phyloP scores from a whole-genome alignment of 2,888 invertebrate genomes.

The Uloborus plumipes region DNA sequence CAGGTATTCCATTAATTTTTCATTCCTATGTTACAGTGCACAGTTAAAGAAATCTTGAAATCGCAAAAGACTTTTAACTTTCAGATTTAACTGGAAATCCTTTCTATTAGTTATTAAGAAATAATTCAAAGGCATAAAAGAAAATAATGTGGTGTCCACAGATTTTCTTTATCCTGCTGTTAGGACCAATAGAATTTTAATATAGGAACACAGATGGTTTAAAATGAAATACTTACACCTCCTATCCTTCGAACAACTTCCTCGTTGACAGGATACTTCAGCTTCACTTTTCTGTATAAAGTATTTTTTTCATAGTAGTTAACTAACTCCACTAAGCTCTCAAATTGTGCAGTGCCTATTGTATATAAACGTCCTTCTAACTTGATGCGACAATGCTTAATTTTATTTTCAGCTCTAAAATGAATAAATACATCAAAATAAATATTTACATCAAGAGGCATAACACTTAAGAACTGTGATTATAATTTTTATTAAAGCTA shows the following conservation, averaged over 20 bases:
- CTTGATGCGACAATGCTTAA: constrained; percentile 96
- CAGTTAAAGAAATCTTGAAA: no score
- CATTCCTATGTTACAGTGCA: no score
- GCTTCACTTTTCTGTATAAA: constrained; percentile 89
- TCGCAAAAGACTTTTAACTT: no score
- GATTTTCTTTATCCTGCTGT: no score
- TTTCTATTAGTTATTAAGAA: no score
- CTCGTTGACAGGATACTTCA: constrained; percentile 86
- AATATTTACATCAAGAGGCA: background rate
- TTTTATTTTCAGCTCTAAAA: constrained; percentile 88
- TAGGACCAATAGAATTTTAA: no score
- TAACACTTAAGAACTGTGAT: background rate
- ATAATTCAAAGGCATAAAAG: no score
- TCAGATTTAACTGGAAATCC: no score
- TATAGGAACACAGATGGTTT: no score
- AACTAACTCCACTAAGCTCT: constrained; percentile 94
- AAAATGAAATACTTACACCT: constrained; percentile 35
- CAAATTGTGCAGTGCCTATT: constrained; percentile 92
- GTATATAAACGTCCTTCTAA: constrained; percentile 91
- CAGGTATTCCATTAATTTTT: no score
- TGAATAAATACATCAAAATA: constrained; percentile 8
- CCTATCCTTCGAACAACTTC: constrained; percentile 76
- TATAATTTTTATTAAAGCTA: background rate
- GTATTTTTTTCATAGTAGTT: constrained; percentile 91
- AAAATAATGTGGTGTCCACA: no score